Evolutionary conservation across 2,797 vertebrate genomes (phyloP), one percentile per base, ranked within the genome.

Genomic region (Pterois miles): DNA sequence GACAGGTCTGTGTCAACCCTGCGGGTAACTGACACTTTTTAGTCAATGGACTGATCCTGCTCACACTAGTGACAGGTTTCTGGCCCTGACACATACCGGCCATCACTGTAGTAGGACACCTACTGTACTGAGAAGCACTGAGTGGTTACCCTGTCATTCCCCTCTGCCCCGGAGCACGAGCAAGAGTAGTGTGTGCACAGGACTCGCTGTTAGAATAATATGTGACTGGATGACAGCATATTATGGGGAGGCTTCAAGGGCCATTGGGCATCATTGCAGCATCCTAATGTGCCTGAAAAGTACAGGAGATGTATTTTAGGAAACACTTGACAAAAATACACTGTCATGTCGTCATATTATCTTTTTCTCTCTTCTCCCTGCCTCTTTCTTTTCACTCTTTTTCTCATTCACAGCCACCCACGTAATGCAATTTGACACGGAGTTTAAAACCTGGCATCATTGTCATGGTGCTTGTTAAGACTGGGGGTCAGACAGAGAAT

Each of bases 301-400:
- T 70, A 70, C n/a, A 62, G 43, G 34, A 34, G 27, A 40, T 83
- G 22, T 88, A 90, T 93, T 91, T 88, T 88, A 13, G 87, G 86
- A 86, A 86, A 77, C 69, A 78, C 66, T 78, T 82, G 76, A 86
- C 34, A 4, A 68, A 71, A 81, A 84, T 85, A 63, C 38, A 56
- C 66, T 76, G 77, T 73, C 50, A 69, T 71, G 70, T 63, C 79
- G 54, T 89, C 77, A 81, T 65, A 78, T 80, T 83, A 33, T 78
- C 56, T 80, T 53, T 81, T 64, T 52, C 31, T 53, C 10, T 62
- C 22, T 58, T 59, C 43, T 9, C 48, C 27, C 29, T 27, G 22
- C 67, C 36, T 68, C 58, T 72, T 78, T 74, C 27, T 63, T 72
- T 14, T 23, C 53, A 18, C 56, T 59, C 22, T 46, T 50, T 62